Base-by-base conservation (phyloP, 1,140 invertebrate genomes). In the Eumaeus atala region DNA sequence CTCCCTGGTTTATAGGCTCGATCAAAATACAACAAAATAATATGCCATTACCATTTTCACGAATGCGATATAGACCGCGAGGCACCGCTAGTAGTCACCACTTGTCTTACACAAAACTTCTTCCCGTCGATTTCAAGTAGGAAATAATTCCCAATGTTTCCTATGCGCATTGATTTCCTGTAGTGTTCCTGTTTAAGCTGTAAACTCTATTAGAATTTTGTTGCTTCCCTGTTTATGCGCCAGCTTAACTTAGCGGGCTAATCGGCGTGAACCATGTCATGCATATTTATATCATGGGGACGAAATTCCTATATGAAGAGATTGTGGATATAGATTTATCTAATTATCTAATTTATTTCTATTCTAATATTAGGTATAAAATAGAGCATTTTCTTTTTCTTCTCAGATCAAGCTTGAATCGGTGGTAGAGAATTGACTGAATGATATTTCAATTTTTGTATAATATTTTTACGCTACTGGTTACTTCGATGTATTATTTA, bases 111-210 rank as follows among this genome's bases (percentile, higher is more conserved):
- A 28, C 21, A 28, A 44, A 44, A 44, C 12, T 44, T 9, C 40
- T 17, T 44, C 40, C 40, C 40, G 40, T 17, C 40, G 17, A 9
- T 28, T 28, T 5, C 40, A 16, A 14, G 14, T 16, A 44, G 40
- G 40, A 44, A 44, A 44, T 16, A 44, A 44, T 44, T 44, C 35
- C 40, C 9, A 44, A 44, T 44, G 40, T 44, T 44, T 44, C 40
- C 40, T 44, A 44, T 16, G 12, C 17, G 40, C 40, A 7, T 40
- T 44, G n/a, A 44, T 44, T 44, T 44, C 40, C 40, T 44, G 40
- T 10, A 16, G 7, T 14, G 14, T 14, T 44, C n/a, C 40, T 16
- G 40, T 44, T 44, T 44, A 44, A 44, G 12, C 40, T 9, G 14
- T 44, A 44, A 16, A 16, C n/a, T 16, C 40, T 16, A 44, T 28